phyloP scores from a whole-genome alignment of 2,113 vertebrate species.

The Pampusana beccarii region DNA sequence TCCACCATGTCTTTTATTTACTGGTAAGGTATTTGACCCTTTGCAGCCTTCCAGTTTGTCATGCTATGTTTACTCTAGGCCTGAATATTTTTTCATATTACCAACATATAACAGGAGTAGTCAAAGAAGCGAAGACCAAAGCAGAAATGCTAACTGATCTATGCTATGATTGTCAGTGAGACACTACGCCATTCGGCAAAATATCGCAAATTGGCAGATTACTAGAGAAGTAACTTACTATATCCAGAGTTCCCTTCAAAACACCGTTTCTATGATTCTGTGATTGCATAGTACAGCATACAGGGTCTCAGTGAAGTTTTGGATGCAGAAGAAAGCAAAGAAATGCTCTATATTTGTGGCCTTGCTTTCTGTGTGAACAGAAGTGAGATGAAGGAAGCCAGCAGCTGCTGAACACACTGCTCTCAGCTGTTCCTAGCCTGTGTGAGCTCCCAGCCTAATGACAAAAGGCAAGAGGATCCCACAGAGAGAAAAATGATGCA shows the following conservation, averaged over 20 bases:
- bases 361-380: not conserved
- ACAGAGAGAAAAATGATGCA: not conserved
- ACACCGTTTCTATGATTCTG: not conserved
- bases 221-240: not conserved
- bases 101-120: not conserved
- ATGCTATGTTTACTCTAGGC: not conserved
- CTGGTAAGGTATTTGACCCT: not conserved
- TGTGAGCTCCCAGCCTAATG: not conserved
- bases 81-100: not conserved
- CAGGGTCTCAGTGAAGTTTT: not conserved
- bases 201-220: not conserved
- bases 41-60: not conserved
- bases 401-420: not conserved
- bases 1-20: not conserved
- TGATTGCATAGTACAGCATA: not conserved
- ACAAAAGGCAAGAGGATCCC: not conserved
- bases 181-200: not conserved
- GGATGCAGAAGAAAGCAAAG: not conserved
- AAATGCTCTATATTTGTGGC: not conserved
- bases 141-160: not conserved
- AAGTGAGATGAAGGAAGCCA: not conserved
- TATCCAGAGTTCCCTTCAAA: not conserved
- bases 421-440: not conserved
- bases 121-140: not conserved
- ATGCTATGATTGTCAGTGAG: not conserved